Evolutionary conservation across 2,888 invertebrate genomes (phyloP), one percentile per base, ranked within the genome.

Genomic region (Coelopa pilipes): DNA sequence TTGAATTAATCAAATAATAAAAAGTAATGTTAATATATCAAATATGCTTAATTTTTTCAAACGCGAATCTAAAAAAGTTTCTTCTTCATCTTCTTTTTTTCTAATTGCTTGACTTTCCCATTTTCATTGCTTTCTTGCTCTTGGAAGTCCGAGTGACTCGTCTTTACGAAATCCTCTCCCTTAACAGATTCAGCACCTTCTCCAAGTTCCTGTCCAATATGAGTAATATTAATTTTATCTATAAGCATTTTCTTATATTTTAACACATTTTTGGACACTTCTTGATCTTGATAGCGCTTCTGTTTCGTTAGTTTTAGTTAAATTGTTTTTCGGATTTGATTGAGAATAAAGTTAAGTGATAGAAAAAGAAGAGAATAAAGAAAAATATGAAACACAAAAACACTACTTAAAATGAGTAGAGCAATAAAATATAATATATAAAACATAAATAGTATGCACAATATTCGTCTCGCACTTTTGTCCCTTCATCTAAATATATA

Each of bases 81-180:
- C 59, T 72, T 72, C 60, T 72, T 72, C 50, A 67, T 57, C 45
- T 65, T 65, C 57, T 66, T 72, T 57, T 69, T 71, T 62, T 71
- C 63, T 71, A 71, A 71, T 19, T 24, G 62, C 70, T 63, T 63
- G 19, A 63, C 50, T 60, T 59, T 67, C 34, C 67, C 72, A 59
- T 53, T 62, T 53, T 47, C 50, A 47, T 67, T 68, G 15, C 50
- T 63, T 63, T 71, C 62, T 50, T 49, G 50, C 50, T 11, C 46
- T 57, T 69, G 19, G 9, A 71, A n/a, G 45, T 57, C 62, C 34
- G 19, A 50, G 17, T 50, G 53, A 17, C 19, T 45, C n/a, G 21
- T 53, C 19, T 45, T 50, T 53, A 12, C 70, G 63, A 63, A 71
- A 47, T 73, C 60, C 21, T 46, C 49, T 62, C 60, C 50, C 24